Evolutionary conservation across 2,113 vertebrate species (phyloP), one percentile per base, ranked within the genome.

Genomic region (Halcyon malimbica): DNA sequence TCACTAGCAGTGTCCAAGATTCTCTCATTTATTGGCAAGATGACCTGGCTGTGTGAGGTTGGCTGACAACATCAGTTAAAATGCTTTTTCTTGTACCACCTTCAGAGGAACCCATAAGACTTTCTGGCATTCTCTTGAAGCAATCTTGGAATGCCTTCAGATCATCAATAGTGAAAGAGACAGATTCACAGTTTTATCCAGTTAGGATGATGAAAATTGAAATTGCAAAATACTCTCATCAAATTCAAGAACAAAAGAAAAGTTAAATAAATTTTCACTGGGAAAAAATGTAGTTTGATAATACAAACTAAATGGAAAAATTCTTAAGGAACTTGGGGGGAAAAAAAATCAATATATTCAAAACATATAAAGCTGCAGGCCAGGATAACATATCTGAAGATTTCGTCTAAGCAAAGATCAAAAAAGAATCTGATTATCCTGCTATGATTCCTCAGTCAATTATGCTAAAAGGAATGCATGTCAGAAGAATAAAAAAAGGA

Each of bases 11-110:
- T 44, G 62, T 95, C 94, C 91, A 96, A 95, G 74, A 96, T 82
- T 82, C 94, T 41, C 69, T 94, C 95, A 76, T 78, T 93, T 87
- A 91, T 26, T 96, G 95, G 95, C 96, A 95, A 68, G 69, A 78
- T 93, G 89, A 63, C 33, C 89, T 87, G 93, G 87, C 93, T 94
- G 42, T 42, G 48, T 75, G 76, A 95, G 69, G 35, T 63, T 95
- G 96, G 93, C 87, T 62, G 53, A 92, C 54, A 93, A 81, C 87
- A 94, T 89, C 83, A 96, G 39, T 78, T 91, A 79, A 94, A 95
- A 89, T 83, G 6, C 44, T 73, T 89, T 82, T 79, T 64, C 76
- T 82, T 91, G 93, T 95, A 94, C 81, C 95, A 96, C 81, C 95
- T 95, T 95, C 91, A 96, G 87, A 96, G 74, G 39, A 96, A 78